phyloP scores from a whole-genome alignment of 2,113 vertebrate genomes.

The Peromyscus californicus region DNA sequence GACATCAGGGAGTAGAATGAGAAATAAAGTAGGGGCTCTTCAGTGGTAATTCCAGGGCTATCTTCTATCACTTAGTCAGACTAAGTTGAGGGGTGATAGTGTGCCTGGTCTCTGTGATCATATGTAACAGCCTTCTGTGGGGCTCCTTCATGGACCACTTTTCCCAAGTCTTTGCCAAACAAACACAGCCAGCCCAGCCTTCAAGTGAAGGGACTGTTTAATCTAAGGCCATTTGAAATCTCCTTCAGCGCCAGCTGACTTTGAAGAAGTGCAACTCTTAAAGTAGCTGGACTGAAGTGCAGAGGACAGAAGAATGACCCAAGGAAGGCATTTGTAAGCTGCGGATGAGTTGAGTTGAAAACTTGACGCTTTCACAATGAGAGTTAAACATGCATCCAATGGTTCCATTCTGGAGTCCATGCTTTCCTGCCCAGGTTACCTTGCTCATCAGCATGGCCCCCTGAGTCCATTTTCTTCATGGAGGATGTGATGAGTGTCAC shows the following conservation, averaged over 20 bases:
- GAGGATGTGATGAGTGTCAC: background rate
- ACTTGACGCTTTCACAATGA: slow-evolving; percentile 30
- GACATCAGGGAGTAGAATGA: background rate
- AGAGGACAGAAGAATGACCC: slow-evolving; percentile 28
- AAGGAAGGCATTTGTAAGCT: slow-evolving; percentile 35
- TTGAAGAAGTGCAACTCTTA: slow-evolving; percentile 68
- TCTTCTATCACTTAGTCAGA: slow-evolving; percentile 11
- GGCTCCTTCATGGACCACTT: background rate
- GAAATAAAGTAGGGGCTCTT: background rate
- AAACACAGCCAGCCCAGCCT: background rate
- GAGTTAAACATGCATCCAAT: background rate
- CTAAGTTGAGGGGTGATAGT: background rate
- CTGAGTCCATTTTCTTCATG: background rate
- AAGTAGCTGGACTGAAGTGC: background rate
- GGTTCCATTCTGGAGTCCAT: background rate
- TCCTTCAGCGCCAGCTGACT: slow-evolving; percentile 51
- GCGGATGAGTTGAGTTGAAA: slow-evolving; percentile 5
- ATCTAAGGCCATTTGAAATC: slow-evolving; percentile 52
- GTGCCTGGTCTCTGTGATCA: background rate
- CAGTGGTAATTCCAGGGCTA: background rate
- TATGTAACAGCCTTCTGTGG: background rate
- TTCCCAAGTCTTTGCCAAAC: background rate
- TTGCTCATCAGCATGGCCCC: background rate
- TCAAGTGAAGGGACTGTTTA: background rate
- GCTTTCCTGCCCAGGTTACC: background rate